Evolutionary conservation across 1,140 invertebrate genomes (phyloP), one percentile per base, ranked within the genome.

Genomic region (Pentalonia nigronervosa): DNA sequence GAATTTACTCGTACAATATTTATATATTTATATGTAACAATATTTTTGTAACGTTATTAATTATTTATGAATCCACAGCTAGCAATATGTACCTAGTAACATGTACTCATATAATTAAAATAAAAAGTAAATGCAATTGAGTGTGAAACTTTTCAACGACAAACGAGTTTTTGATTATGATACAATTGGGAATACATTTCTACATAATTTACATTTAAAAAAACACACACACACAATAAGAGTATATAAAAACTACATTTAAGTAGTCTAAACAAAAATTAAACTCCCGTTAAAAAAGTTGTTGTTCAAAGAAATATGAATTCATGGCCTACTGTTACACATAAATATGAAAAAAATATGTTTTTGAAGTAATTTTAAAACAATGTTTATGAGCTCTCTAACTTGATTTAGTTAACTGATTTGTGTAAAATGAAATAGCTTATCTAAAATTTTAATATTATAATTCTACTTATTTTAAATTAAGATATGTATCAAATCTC

Each of bases 221-320:
- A 60, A 67, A 67, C 30, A 56, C 8, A 56, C 1, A 56, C 7
- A 50, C 21, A 34, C n/a, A 50, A 88, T 50, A 53, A 9, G 50
- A 89, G 48, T 89, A 21, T 53, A 89, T 53, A 36, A 89, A 89
- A 89, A 89, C 45, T n/a, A 41, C 41, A 41, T 41, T 1, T 41
- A 41, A 41, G 34, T 50, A 88, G 17, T 88, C 86, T 23, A 50
- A 50, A 88, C 48, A 88, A 88, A 48, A 50, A 88, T 88, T n/a
- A 53, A 50, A 88, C 48, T 89, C n/a, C 48, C 48, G 87, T 89
- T 56, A 89, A 89, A 89, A 88, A 88, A 89, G n/a, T 53, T 21
- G 30, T 89, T 25, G 7, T 53, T 36, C 2, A 89, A 50, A 89
- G 47, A 89, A 89, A 53, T 53, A 53, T 53, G 7, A 34, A 89